Evolutionary conservation across 2,888 invertebrate species (phyloP).

Genomic region (Athripsodes cinereus): DNA sequence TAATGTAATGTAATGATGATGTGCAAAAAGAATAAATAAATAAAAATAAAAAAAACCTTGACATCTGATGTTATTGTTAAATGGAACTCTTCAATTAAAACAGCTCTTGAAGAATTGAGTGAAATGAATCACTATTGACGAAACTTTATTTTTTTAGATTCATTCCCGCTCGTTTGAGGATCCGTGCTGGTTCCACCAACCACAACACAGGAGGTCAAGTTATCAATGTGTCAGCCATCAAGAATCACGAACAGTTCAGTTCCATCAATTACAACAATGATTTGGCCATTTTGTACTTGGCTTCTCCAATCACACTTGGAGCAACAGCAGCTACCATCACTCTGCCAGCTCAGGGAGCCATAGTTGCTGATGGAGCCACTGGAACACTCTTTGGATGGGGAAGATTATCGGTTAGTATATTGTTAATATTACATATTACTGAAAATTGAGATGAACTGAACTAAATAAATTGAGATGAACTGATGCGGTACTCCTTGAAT

Average conservation of each 20-base stretch:
- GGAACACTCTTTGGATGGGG: slow-evolving; percentile 46
- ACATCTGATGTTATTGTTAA: too few relatives aligned
- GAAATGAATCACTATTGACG: too few relatives aligned
- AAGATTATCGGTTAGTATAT: slow-evolving; percentile 32
- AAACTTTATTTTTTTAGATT: too few relatives aligned
- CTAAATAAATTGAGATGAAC: too few relatives aligned
- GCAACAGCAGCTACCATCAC: slow-evolving; percentile 32
- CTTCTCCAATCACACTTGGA: slow-evolving; percentile 34
- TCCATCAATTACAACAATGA: slow-evolving; percentile 36
- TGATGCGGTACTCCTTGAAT: too few relatives aligned
- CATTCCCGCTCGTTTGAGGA: slow-evolving; percentile 15
- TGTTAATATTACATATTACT: background rate
- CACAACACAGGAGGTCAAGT: slow-evolving; percentile 37
- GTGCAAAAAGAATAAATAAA: background rate
- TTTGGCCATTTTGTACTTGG: slow-evolving; percentile 37
- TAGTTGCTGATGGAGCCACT: slow-evolving; percentile 34
- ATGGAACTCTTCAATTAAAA: too few relatives aligned
- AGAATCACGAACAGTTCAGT: slow-evolving; percentile 36
- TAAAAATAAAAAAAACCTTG: too few relatives aligned
- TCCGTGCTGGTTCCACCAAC: slow-evolving; percentile 29
- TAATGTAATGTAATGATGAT: background rate
- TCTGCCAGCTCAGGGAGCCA: slow-evolving; percentile 33
- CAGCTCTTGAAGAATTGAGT: too few relatives aligned
- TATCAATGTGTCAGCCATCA: slow-evolving; percentile 34
- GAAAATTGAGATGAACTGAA: too few relatives aligned